Conservation (phyloP, 2,888 invertebrate species). For the Tryphoninae sp. region DNA sequence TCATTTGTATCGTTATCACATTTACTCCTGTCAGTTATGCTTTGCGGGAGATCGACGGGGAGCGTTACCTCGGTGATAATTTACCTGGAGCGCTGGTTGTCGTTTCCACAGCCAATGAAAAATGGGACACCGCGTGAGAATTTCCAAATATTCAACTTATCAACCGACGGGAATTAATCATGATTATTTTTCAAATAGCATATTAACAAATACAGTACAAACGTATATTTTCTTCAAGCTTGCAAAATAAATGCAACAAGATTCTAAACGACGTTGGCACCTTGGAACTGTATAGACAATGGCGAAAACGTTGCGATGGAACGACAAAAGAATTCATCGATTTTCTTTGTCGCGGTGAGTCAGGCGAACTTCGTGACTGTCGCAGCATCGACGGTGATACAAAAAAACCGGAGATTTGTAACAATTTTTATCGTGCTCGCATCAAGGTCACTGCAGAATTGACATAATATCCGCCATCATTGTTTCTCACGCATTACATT, state of each 20-base stretch:
- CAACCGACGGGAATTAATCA: not conserved
- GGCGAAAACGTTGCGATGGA: slow-evolving; percentile 68
- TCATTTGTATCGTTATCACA: not conserved
- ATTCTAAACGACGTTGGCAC: slow-evolving; percentile 70
- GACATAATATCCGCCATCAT: not conserved
- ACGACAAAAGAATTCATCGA: slow-evolving; percentile 61
- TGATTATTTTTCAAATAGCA: not conserved
- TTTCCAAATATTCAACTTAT: not conserved
- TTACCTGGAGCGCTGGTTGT: slow-evolving; percentile 70
- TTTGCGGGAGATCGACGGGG: slow-evolving; percentile 72
- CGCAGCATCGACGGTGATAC: slow-evolving; percentile 54
- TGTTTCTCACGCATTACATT: not conserved
- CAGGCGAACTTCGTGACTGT: slow-evolving; percentile 62
- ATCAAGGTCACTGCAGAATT: slow-evolving; percentile 60
- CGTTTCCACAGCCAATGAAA: slow-evolving; percentile 71
- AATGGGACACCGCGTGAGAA: slow-evolving; percentile 73
- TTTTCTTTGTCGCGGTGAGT: slow-evolving; percentile 72
- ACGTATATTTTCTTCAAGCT: slow-evolving; percentile 63
- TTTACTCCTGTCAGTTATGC: slow-evolving; percentile 68
- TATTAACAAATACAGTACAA: slow-evolving; percentile 1
- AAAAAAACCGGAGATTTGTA: slow-evolving; percentile 17
- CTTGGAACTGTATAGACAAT: slow-evolving; percentile 70
- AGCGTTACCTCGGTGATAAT: slow-evolving; percentile 71
- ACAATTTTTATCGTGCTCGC: slow-evolving; percentile 46
- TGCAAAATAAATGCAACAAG: slow-evolving; percentile 72